Evolutionary conservation across 2,113 vertebrate species (phyloP), one percentile per base, ranked within the genome.

Genomic region (Beaufortia kweichowensis): DNA sequence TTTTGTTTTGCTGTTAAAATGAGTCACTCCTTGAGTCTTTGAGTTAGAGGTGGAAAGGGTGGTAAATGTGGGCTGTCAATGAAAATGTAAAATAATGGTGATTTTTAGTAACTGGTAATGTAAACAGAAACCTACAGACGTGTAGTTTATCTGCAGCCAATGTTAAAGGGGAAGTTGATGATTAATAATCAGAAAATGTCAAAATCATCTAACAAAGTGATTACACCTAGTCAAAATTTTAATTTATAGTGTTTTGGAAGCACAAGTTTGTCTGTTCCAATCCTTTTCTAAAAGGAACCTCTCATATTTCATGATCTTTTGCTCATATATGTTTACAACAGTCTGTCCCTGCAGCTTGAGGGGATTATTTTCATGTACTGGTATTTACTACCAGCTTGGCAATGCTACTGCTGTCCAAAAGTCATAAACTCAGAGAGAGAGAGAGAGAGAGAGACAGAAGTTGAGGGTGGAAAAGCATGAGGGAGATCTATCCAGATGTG

Each of bases 381-480:
- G 59, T 76, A 76, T 83, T 81, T 79, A 76, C 70, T 53, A 46
- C 46, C 50, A 75, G 3, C 29, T 24, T 33, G 33, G 24, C 35
- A 75, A 39, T n/a, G 29, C 28, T 39, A 6, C 41, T 15, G 63
- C 35, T 57, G 5, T 56, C 62, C 81, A 71, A 21, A 60, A 50
- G 41, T 35, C 53, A 62, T 83, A 73, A 84, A 79, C n/a, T n/a
- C n/a, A n/a, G n/a, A n/a, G n/a, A n/a, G n/a, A n/a, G n/a, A n/a
- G n/a, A n/a, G n/a, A n/a, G n/a, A n/a, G n/a, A n/a, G n/a, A n/a
- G n/a, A n/a, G n/a, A n/a, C n/a, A n/a, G n/a, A 24, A 19, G 21
- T 2, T 6, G 66, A 67, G 63, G 67, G 43, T 53, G 69, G 66
- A 24, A 53, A 57, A 48, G 35, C 35, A 28, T 33, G 65, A 41